Evolutionary conservation across 2,113 vertebrate species (phyloP).

Genomic region (Montifringilla adamsi): DNA sequence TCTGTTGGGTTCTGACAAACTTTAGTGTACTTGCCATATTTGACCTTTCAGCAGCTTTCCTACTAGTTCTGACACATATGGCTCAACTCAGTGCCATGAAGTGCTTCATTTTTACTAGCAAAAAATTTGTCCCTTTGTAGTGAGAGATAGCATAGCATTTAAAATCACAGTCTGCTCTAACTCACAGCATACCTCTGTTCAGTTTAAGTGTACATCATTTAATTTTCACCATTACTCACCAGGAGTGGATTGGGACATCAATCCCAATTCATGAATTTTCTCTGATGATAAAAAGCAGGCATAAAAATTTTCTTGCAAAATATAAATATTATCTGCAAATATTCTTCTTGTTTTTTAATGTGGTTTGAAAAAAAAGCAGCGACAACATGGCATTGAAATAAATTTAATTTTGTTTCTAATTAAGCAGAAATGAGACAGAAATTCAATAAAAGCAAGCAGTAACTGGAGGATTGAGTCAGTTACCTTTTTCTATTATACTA

Average conservation of each 20-base stretch:
- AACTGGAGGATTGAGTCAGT: neutral
- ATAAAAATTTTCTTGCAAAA: neutral
- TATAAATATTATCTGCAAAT: neutral
- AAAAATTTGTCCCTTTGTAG: neutral
- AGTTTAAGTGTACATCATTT: neutral
- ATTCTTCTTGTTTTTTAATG: neutral
- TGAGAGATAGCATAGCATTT: neutral
- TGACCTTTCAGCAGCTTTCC: neutral
- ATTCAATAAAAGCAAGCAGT: conserved; percentile 20
- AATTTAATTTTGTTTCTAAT: conserved; percentile 23
- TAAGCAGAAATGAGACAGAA: conserved; percentile 18
- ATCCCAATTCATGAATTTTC: neutral
- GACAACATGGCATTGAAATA: conserved; percentile 1
- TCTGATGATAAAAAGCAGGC: neutral
- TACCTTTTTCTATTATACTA: neutral
- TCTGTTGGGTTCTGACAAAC: neutral
- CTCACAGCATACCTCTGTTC: neutral
- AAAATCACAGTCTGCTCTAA: neutral
- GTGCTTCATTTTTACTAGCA: neutral
- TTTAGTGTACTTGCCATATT: neutral
- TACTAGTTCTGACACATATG: neutral
- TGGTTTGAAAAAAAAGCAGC: neutral
- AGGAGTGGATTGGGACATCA: neutral
- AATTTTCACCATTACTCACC: neutral
- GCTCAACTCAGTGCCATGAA: neutral